These are phyloP conservation scores for Malurus alboscapulatus DNA, from an alignment of 2,113 vertebrate genomes.

Conservation along the genomic window DNA sequence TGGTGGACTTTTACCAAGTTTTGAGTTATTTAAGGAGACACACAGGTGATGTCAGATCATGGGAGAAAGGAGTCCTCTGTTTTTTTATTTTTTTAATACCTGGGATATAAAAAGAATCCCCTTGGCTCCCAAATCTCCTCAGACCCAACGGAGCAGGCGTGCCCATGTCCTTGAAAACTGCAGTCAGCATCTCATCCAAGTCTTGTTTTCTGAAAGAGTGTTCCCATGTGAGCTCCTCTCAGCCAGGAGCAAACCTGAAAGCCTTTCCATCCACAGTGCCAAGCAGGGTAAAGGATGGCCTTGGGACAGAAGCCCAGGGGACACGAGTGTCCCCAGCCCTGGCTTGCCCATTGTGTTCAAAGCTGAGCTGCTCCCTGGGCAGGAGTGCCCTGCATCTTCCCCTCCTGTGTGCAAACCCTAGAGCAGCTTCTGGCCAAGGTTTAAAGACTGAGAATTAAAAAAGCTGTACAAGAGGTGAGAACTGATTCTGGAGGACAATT, in stretches of 20 bases:
- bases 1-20: neutral
- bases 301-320: neutral
- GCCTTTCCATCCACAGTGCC: neutral
- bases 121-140: neutral
- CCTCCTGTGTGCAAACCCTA: neutral
- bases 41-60: neutral
- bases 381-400: neutral
- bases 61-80: neutral
- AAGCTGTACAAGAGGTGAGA: neutral
- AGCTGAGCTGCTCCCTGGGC: neutral
- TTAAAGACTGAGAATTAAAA: neutral
- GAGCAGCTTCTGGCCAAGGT: neutral
- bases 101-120: neutral
- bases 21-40: fast-evolving
- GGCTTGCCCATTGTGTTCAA: neutral
- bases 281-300: neutral
- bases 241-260: neutral
- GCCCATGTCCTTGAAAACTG: neutral
- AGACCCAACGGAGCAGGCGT: fast-evolving
- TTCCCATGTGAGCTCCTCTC: neutral
- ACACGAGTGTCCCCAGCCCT: neutral
- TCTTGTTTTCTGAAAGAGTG: neutral
- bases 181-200: neutral
- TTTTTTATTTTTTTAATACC: neutral
- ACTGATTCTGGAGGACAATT: neutral